phyloP scores from a whole-genome alignment of 1,140 invertebrate species.

The Plectrocnemia conspersa region DNA sequence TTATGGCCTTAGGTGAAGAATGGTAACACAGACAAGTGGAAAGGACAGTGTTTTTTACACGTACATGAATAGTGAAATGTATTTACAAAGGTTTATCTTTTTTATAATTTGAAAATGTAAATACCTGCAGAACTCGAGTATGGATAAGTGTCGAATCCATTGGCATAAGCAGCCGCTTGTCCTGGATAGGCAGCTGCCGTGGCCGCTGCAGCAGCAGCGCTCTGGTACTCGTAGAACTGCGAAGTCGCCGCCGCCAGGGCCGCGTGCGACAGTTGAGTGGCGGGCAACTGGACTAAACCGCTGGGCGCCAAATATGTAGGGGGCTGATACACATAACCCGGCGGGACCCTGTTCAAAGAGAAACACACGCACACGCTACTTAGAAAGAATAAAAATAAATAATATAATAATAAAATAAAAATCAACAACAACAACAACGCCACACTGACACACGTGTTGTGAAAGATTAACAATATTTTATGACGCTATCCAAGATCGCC shows the following conservation, averaged over 20 bases:
- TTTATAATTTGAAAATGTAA: not conserved
- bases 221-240: slow-evolving; percentile 70
- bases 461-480: slow-evolving; percentile 7
- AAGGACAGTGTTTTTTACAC: too few relatives aligned
- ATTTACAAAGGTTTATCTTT: slow-evolving; percentile 18
- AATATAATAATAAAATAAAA: too few relatives aligned
- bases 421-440: not conserved
- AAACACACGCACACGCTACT: not conserved
- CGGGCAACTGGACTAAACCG: slow-evolving; percentile 59
- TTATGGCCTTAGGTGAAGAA: not conserved
- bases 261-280: slow-evolving; percentile 62
- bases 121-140: slow-evolving; percentile 56
- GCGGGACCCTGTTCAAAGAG: slow-evolving; percentile 59
- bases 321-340: slow-evolving; percentile 70
- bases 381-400: too few relatives aligned
- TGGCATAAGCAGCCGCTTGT: slow-evolving; percentile 61
- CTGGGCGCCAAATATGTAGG: slow-evolving; percentile 58
- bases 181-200: slow-evolving; percentile 64
- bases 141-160: slow-evolving; percentile 65
- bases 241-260: slow-evolving; percentile 66
- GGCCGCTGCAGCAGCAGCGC: slow-evolving; percentile 54
- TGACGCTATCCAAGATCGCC: not conserved
- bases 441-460: not conserved
- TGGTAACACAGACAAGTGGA: not conserved
- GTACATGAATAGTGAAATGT: not conserved